A percentile compares a stretch with the other conserved stretches of the same genome.
Conservation (phyloP, 2,888 invertebrate species). For the Troides helena region DNA sequence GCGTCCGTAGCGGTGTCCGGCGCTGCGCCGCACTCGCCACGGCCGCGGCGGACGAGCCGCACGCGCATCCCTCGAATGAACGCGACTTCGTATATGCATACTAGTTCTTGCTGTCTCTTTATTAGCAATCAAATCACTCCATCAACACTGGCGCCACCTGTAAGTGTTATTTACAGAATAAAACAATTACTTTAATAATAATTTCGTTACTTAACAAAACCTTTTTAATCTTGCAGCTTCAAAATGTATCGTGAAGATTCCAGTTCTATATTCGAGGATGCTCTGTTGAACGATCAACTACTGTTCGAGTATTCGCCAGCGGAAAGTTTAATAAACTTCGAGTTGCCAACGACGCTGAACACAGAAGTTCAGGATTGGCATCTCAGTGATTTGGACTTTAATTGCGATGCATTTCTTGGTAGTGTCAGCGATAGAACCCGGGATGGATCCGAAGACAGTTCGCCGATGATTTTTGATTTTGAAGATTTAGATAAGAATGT, state of each 20-base stretch:
- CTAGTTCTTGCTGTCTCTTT: not conserved
- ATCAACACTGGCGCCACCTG: conserved; percentile 13
- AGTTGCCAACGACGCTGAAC: conserved; percentile 56
- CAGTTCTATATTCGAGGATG: conserved; percentile 58
- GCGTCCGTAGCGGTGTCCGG: conserved; percentile 67
- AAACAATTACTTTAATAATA: not conserved
- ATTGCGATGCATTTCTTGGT: conserved; percentile 65
- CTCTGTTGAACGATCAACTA: conserved; percentile 62
- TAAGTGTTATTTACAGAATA: conserved; percentile 10
- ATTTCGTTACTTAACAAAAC: not conserved
- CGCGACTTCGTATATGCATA: not conserved
- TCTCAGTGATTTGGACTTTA: conserved; percentile 63
- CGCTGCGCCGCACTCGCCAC: conserved; percentile 56
- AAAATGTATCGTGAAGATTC: conserved; percentile 64
- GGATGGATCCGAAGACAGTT: conserved; percentile 52
- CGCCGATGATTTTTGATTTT: conserved; percentile 62
- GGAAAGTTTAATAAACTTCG: conserved; percentile 72
- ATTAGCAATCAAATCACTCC: not conserved
- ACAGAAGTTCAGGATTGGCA: conserved; percentile 60
- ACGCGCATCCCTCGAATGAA: conserved; percentile 41
- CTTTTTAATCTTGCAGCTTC: conserved; percentile 45
- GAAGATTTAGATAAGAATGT: conserved; percentile 67
- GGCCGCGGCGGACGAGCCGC: conserved; percentile 54
- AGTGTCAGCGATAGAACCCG: conserved; percentile 57
- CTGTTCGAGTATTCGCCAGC: conserved; percentile 70